phyloP scores from a whole-genome alignment of 2,888 invertebrate genomes.

The Drosophila emarginata region DNA sequence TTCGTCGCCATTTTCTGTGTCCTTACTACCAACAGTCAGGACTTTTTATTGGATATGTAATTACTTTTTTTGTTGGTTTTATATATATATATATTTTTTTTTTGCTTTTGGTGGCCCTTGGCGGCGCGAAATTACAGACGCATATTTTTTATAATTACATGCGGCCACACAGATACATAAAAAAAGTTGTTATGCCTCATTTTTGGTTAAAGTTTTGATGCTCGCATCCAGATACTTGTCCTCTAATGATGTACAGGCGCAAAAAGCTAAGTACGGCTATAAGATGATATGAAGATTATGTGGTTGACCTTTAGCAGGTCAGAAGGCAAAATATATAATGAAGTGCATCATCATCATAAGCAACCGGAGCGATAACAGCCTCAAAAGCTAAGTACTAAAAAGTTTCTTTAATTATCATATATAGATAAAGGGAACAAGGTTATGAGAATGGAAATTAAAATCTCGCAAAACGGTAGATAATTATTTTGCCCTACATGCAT shows the following conservation, averaged over 20 bases:
- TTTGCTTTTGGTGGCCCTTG: constrained; percentile 53
- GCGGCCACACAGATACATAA: constrained; percentile 39
- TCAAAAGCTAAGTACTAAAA: not conserved
- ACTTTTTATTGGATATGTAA: constrained; percentile 74
- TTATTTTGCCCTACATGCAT: not conserved
- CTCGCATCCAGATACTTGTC: constrained; percentile 37
- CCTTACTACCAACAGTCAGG: constrained; percentile 45
- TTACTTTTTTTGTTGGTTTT: constrained; percentile 54
- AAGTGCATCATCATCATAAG: not conserved
- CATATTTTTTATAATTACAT: constrained; percentile 71
- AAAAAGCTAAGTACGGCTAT: not conserved
- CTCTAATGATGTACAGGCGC: constrained; percentile 61
- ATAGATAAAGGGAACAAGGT: not conserved
- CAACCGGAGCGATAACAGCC: not conserved
- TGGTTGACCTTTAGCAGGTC: not conserved
- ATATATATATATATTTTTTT: not conserved
- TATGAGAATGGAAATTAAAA: not conserved
- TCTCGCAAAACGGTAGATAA: not conserved
- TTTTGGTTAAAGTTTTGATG: constrained; percentile 44
- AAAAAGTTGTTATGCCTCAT: constrained; percentile 35
- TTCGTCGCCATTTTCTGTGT: constrained; percentile 33
- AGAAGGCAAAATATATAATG: not conserved
- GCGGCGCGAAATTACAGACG: constrained; percentile 52
- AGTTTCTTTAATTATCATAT: constrained; percentile 3
- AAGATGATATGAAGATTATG: constrained; percentile 2